Conservation (phyloP, 2,797 vertebrate species). For the Mastacembelus armatus region DNA sequence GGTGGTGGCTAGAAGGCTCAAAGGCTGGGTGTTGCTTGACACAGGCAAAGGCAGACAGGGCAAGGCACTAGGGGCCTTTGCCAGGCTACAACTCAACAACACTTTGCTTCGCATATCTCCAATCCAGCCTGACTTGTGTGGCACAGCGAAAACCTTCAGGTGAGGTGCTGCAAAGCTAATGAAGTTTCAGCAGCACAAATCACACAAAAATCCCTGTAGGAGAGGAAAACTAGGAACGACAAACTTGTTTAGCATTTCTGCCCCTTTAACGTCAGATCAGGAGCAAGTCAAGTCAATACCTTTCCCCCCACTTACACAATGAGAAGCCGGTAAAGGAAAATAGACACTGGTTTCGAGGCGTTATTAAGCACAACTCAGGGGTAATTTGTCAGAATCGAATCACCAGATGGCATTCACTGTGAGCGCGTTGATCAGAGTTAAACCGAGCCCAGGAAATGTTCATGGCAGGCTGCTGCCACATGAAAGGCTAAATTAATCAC, state of each 20-base stretch:
- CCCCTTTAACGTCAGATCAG: conserved; percentile 25
- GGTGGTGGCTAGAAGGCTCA: conserved; percentile 29
- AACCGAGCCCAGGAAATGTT: conserved; percentile 57
- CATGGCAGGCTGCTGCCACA: conserved; percentile 48
- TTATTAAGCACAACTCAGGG: conserved; percentile 43
- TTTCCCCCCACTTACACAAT: conserved; percentile 20
- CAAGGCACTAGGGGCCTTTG: conserved; percentile 23
- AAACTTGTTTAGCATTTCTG: conserved; percentile 25
- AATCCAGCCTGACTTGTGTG: conserved; percentile 20
- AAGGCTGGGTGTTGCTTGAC: conserved; percentile 44
- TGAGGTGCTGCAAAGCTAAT: conserved; percentile 17
- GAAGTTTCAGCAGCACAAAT: conserved; percentile 36
- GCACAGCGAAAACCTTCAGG: conserved; percentile 27
- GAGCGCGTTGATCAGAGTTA: conserved; percentile 62
- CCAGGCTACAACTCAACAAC: conserved; percentile 28
- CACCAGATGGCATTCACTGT: conserved; percentile 52
- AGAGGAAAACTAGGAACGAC: not conserved
- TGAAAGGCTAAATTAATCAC: conserved; percentile 71
- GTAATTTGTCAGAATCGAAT: conserved; percentile 65
- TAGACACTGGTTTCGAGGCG: conserved; percentile 42
- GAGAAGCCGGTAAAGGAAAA: conserved; percentile 21
- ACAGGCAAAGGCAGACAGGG: conserved; percentile 33
- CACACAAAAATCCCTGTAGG: conserved; percentile 18
- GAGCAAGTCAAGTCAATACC: conserved; percentile 39
- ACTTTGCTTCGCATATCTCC: conserved; percentile 9